Evolutionary conservation across 2,113 vertebrate species (phyloP).

Genomic region (Heterotilapia buettikoferi): DNA sequence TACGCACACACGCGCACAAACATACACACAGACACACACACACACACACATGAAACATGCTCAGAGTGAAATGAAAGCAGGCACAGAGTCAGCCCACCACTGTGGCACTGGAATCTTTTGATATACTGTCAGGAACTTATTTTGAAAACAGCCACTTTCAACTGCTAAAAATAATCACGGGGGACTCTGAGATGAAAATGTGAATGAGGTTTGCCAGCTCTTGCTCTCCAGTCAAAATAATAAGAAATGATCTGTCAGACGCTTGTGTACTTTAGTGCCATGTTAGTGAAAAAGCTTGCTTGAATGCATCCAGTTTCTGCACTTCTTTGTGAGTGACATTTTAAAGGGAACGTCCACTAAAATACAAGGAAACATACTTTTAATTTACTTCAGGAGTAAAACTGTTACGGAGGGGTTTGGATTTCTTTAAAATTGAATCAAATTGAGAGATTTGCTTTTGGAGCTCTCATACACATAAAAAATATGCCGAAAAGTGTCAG

Average conservation of each 20-base stretch:
- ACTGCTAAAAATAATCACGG: conserved; percentile 57
- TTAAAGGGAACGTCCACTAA: neutral
- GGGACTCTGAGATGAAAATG: conserved; percentile 26
- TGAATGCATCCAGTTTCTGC: neutral
- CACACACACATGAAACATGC: neutral
- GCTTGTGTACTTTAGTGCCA: neutral
- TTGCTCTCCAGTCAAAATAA: conserved; percentile 21
- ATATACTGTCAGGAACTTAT: conserved; percentile 53
- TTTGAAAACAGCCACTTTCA: conserved; percentile 53
- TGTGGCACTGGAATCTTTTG: conserved; percentile 42
- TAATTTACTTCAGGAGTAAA: neutral
- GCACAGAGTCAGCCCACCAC: conserved; percentile 22
- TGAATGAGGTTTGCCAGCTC: conserved; percentile 28
- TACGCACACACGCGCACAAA: conserved; percentile 6
- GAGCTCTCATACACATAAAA: neutral
- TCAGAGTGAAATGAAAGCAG: conserved; percentile 16
- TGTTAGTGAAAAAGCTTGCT: neutral
- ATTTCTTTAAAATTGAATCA: neutral
- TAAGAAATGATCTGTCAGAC: neutral
- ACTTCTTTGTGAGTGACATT: neutral
- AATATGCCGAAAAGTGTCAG: neutral
- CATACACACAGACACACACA: conserved; percentile 12
- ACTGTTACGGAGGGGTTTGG: neutral
- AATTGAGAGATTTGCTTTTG: neutral
- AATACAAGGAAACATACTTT: neutral